Conservation (phyloP, 2,113 vertebrate genomes). For the Poeciliopsis turrubarensis region DNA sequence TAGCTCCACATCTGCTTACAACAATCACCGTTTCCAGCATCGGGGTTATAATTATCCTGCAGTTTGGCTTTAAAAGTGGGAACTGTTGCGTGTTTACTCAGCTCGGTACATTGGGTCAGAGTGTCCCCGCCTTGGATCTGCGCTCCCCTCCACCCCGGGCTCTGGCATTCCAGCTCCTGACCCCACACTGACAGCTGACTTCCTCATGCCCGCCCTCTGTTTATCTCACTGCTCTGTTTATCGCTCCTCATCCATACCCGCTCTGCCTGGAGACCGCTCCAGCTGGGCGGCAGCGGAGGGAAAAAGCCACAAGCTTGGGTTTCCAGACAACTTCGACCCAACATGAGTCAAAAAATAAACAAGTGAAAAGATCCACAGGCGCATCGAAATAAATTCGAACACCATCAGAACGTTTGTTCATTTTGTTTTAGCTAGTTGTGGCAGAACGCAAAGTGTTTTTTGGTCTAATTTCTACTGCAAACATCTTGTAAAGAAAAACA, state of each 20-base stretch:
- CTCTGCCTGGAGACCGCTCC: constrained; percentile 60
- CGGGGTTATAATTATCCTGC: neutral
- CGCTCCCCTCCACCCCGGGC: constrained; percentile 44
- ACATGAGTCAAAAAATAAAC: constrained; percentile 59
- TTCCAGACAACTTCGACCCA: constrained; percentile 57
- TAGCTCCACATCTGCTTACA: neutral
- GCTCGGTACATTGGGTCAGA: constrained; percentile 7
- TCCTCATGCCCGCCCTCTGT: constrained; percentile 76
- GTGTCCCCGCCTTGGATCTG: constrained; percentile 32
- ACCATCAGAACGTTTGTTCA: neutral
- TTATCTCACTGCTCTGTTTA: constrained; percentile 75
- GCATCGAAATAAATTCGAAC: neutral
- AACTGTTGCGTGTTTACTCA: neutral
- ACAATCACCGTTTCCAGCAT: neutral
- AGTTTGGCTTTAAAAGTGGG: neutral
- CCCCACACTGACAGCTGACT: constrained; percentile 81
- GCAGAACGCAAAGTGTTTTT: neutral
- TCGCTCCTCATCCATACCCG: constrained; percentile 60
- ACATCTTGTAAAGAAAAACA: no score
- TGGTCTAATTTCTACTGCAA: no score
- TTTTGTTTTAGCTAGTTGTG: neutral
- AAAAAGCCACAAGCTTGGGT: constrained; percentile 60
- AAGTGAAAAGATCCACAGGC: constrained; percentile 45
- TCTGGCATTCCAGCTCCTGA: constrained; percentile 74
- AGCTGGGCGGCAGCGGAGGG: constrained; percentile 44